phyloP scores from a whole-genome alignment of 2,797 vertebrate genomes.

The Micropoecilia bifurca region DNA sequence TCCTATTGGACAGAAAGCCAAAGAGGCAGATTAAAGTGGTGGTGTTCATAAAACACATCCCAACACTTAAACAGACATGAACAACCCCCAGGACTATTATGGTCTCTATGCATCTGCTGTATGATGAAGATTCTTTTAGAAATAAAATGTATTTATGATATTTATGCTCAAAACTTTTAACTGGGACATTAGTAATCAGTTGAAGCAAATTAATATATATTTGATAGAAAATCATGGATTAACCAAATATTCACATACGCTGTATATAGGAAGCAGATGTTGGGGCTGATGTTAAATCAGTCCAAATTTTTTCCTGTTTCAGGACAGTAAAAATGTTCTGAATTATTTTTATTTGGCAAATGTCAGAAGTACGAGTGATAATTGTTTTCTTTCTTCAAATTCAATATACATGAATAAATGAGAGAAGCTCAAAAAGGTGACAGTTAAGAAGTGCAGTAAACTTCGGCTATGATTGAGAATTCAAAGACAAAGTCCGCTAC shows the following conservation, averaged over 20 bases:
- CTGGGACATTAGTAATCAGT: not conserved
- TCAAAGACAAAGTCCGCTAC: not conserved
- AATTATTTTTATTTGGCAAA: not conserved
- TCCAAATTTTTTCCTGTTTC: not conserved
- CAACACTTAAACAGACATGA: constrained; percentile 8
- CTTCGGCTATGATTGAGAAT: not conserved
- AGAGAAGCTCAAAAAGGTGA: not conserved
- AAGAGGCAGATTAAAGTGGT: constrained; percentile 65
- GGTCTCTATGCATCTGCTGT: constrained; percentile 31
- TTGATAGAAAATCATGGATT: not conserved
- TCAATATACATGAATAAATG: not conserved
- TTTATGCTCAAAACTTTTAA: not conserved
- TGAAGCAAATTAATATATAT: not conserved
- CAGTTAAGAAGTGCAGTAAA: not conserved
- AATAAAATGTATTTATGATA: not conserved
- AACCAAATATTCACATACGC: not conserved
- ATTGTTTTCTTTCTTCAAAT: not conserved
- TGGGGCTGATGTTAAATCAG: not conserved
- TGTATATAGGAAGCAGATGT: not conserved
- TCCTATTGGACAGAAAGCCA: constrained; percentile 66
- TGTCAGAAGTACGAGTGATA: not conserved
- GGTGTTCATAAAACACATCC: constrained; percentile 54
- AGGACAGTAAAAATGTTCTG: not conserved
- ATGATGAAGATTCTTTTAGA: not conserved
- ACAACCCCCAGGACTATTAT: constrained; percentile 19